A percentile compares a stretch with the other conserved stretches of the same genome.
Evolutionary conservation across 92 coral and sea anemone species (phyloP).

Genomic region (Meandrina meandrites): DNA sequence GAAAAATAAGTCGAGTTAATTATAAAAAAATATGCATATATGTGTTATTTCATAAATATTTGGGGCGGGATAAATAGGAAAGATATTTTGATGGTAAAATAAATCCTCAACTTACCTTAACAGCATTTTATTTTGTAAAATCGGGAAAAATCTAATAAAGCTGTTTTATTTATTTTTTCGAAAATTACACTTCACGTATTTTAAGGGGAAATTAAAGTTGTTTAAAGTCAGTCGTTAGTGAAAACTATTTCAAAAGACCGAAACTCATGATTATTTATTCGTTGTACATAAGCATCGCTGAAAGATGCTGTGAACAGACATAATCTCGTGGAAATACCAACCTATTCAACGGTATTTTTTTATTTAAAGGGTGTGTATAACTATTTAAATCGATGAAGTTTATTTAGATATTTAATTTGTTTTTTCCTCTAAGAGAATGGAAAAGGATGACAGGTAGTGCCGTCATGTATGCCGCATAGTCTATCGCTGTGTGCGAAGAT

Average conservation of each 20-base stretch:
- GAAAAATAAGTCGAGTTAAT: background rate
- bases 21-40: background rate
- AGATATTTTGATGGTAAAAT: slow-evolving; percentile 15
- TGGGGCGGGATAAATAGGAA: slow-evolving; percentile 8
- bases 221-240: background rate
- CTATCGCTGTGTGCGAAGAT: background rate
- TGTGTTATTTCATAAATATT: background rate
- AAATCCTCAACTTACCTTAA: background rate
- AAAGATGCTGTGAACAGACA: no score
- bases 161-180: background rate
- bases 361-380: background rate
- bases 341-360: background rate
- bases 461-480: background rate
- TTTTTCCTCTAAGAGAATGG: background rate
- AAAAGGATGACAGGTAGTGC: background rate
- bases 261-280: background rate
- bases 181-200: background rate
- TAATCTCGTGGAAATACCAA: background rate
- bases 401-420: background rate
- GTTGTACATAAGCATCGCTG: background rate
- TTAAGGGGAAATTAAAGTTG: background rate
- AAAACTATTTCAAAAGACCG: background rate
- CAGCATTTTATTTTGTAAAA: slow-evolving; percentile 26
- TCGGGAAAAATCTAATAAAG: slow-evolving; percentile 4
- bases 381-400: background rate